Conservation (phyloP, 2,888 invertebrate species). For the Argyresthia albistria region DNA sequence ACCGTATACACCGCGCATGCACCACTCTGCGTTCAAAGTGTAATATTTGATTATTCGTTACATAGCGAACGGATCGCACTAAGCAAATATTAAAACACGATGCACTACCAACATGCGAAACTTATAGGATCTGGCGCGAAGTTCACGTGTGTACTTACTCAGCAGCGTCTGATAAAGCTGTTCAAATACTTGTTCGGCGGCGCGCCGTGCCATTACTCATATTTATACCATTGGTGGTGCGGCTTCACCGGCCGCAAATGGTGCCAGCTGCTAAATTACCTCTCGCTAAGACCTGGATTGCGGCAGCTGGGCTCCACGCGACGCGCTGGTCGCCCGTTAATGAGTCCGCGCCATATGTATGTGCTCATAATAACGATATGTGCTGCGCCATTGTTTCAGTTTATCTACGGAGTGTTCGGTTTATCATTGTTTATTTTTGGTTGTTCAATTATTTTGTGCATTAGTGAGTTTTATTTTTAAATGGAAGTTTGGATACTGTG, state of each 20-base stretch:
- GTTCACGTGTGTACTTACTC: too few species aligned
- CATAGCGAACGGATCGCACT: too few species aligned
- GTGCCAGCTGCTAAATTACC: constrained; percentile 45
- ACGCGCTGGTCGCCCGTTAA: constrained; percentile 32
- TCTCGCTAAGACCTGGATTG: constrained; percentile 55
- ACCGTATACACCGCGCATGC: too few species aligned
- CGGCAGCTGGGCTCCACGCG: constrained; percentile 17
- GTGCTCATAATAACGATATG: constrained; percentile 33
- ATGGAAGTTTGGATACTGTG: too few species aligned
- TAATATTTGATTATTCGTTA: too few species aligned
- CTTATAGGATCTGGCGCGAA: too few species aligned
- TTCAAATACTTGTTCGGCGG: neutral
- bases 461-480: too few species aligned
- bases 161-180: constrained; percentile 2
- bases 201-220: constrained; percentile 18
- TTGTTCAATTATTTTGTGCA: neutral
- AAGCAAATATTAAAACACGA: too few species aligned
- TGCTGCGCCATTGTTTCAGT: constrained; percentile 24
- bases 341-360: constrained; percentile 46
- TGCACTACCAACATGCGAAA: too few species aligned
- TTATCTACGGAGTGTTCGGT: neutral
- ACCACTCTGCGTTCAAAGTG: too few species aligned
- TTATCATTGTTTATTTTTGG: neutral
- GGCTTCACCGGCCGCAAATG: constrained; percentile 26
- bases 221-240: constrained; percentile 8